Conservation (phyloP, 2,797 vertebrate species). For the Setipinna tenuifilis region DNA sequence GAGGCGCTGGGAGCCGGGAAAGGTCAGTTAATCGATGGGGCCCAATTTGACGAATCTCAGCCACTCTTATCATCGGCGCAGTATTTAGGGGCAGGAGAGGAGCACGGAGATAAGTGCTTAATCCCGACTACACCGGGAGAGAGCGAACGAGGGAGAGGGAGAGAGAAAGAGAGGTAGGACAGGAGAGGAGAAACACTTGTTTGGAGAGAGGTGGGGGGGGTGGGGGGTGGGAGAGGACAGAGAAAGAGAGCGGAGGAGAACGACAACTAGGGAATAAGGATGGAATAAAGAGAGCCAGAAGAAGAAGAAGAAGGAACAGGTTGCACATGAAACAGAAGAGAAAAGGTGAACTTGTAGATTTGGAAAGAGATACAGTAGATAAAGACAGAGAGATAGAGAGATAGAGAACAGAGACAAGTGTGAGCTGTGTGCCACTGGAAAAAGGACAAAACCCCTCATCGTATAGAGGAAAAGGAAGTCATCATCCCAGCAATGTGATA, state of each 20-base stretch:
- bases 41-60: conserved; percentile 85
- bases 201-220: no score
- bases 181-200: no score
- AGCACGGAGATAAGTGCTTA: conserved; percentile 79
- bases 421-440: background rate
- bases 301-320: background rate
- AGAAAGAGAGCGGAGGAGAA: no score
- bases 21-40: conserved; percentile 85
- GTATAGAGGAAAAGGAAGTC: background rate
- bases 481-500: background rate
- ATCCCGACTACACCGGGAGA: conserved; percentile 61
- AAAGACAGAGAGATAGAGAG: background rate
- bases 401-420: background rate
- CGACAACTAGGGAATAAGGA: no score
- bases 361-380: background rate
- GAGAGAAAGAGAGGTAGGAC: conserved; percentile 54
- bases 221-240: no score
- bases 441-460: background rate
- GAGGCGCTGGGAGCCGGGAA: conserved; percentile 66
- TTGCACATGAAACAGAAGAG: background rate
- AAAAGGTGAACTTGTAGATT: background rate
- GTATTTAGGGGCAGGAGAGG: conserved; percentile 74
- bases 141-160: conserved; percentile 48
- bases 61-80: conserved; percentile 78
- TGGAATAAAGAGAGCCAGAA: background rate